Percentiles rank a stretch among this genome's conserved stretches.
phyloP scores from a whole-genome alignment of 2,113 vertebrate species.

The Trochalopteron elliotii region DNA sequence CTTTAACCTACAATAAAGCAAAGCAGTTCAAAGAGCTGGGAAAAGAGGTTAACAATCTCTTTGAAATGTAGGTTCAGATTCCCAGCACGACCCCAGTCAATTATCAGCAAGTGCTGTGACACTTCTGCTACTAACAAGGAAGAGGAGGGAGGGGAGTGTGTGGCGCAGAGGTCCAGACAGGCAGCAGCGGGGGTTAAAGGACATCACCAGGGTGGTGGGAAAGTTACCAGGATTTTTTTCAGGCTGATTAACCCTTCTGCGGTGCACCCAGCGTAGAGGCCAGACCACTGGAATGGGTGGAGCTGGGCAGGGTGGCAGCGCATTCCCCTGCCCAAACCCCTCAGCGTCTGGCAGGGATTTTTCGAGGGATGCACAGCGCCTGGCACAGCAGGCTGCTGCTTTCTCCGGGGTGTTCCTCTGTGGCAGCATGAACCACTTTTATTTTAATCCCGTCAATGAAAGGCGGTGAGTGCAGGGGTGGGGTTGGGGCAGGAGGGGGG shows the following conservation, averaged over 20 bases:
- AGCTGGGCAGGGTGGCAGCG: neutral
- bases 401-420: neutral
- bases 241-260: neutral
- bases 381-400: neutral
- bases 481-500: neutral
- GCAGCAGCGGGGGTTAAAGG: neutral
- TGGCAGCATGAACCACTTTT: neutral
- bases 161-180: fast-evolving
- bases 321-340: neutral
- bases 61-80: constrained; percentile 44
- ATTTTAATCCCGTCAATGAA: neutral
- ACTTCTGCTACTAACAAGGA: neutral
- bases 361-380: neutral
- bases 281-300: neutral
- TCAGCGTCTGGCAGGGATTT: neutral
- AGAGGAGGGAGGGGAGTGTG: neutral
- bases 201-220: neutral
- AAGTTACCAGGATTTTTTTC: neutral
- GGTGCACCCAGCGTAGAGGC: neutral
- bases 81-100: neutral
- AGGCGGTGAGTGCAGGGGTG: neutral
- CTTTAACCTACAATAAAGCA: constrained; percentile 3
- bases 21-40: constrained; percentile 17
- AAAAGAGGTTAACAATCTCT: constrained; percentile 47
- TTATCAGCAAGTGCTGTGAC: neutral